phyloP scores from a whole-genome alignment of 2,113 vertebrate genomes.

The Lathamus discolor region DNA sequence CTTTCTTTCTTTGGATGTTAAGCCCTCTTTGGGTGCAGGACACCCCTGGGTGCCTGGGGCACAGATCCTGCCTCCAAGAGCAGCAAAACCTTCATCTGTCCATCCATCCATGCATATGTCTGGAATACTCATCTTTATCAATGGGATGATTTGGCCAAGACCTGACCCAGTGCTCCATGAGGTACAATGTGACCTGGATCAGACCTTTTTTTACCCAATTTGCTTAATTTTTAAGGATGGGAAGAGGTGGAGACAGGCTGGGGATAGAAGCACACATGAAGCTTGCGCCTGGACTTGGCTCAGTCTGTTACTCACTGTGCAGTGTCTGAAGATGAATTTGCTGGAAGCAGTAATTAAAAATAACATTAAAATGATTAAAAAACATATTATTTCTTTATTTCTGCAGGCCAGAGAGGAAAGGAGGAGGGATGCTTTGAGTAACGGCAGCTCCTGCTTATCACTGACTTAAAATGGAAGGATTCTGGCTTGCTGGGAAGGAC shows the following conservation, averaged over 20 bases:
- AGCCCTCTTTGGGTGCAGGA: background rate
- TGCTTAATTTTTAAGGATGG: background rate
- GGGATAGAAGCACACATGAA: accelerated
- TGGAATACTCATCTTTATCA: background rate
- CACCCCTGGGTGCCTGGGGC: background rate
- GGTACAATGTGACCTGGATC: background rate
- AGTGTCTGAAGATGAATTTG: background rate
- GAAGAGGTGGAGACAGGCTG: background rate
- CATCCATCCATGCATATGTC: accelerated
- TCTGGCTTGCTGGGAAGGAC: background rate
- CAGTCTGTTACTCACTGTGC: accelerated
- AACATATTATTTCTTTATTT: background rate
- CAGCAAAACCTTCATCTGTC: background rate
- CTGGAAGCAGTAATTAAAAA: background rate
- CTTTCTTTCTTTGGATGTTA: background rate
- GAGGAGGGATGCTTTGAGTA: background rate
- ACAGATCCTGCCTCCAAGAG: background rate
- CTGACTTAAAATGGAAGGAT: background rate
- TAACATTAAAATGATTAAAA: background rate
- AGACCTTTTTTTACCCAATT: background rate
- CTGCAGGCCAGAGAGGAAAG: background rate
- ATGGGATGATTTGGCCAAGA: background rate
- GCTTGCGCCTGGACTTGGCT: background rate
- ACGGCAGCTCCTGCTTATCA: background rate
- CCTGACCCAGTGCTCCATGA: accelerated